Conservation (phyloP, 2,797 vertebrate genomes). For the Valencia hispanica region DNA sequence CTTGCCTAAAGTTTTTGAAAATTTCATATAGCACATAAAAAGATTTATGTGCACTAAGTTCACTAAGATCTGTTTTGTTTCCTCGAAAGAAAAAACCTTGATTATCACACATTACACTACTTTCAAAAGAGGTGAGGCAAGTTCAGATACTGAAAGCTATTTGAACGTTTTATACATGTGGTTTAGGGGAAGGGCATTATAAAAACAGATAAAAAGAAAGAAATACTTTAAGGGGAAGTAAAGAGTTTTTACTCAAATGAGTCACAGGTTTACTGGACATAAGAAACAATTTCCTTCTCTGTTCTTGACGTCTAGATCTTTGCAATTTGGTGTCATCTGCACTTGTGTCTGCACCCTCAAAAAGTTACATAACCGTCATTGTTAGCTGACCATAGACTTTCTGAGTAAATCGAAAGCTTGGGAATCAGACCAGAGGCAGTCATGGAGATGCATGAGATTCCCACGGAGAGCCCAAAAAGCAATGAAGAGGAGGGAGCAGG, state of each 20-base stretch:
- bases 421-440: conserved; percentile 25
- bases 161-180: neutral
- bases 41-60: neutral
- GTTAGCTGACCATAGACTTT: conserved; percentile 7
- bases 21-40: neutral
- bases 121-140: neutral
- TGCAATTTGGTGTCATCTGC: neutral
- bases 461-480: neutral
- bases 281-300: neutral
- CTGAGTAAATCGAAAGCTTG: conserved; percentile 47
- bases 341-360: neutral
- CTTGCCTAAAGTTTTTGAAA: too few species aligned
- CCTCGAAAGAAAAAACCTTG: neutral
- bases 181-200: conserved; percentile 28
- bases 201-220: conserved; percentile 13
- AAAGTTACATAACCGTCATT: conserved; percentile 31
- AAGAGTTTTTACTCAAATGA: conserved; percentile 10
- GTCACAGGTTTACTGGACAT: neutral
- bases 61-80: too few species aligned
- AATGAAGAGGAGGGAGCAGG: conserved; percentile 5
- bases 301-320: neutral
- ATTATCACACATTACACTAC: neutral
- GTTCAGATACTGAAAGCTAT: neutral
- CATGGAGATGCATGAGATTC: conserved; percentile 73
- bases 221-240: conserved; percentile 33